Evolutionary conservation across 1,140 invertebrate species (phyloP).

Genomic region (Anthonomus grandis): DNA sequence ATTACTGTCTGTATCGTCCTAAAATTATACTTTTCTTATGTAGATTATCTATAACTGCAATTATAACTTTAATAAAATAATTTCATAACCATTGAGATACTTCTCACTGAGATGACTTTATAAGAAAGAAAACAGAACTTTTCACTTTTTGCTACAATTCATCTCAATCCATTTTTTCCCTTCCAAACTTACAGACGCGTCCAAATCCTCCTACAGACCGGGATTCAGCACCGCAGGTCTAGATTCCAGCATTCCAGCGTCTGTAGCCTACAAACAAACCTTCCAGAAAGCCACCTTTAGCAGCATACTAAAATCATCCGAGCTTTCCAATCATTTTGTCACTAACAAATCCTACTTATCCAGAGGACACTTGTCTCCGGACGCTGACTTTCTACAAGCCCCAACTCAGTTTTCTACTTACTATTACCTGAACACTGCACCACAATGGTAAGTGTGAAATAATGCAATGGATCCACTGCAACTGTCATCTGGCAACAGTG

Average conservation of each 20-base stretch:
- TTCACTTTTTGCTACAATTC: no score
- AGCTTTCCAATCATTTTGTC: slow-evolving; percentile 43
- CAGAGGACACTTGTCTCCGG: slow-evolving; percentile 54
- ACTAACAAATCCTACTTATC: slow-evolving; percentile 46
- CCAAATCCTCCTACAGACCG: slow-evolving; percentile 37
- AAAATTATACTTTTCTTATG: no score
- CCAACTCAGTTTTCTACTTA: slow-evolving; percentile 53
- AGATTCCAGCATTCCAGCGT: slow-evolving; percentile 20
- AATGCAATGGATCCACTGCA: background rate
- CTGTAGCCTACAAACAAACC: slow-evolving; percentile 36
- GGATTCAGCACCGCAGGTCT: slow-evolving; percentile 41
- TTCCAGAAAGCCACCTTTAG: slow-evolving; percentile 44
- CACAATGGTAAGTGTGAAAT: slow-evolving; percentile 50
- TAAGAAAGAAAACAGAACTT: no score
- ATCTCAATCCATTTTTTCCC: background rate
- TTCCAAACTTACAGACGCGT: slow-evolving; percentile 36
- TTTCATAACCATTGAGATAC: no score
- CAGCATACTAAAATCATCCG: slow-evolving; percentile 40
- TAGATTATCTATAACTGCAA: no score
- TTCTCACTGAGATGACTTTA: no score
- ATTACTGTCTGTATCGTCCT: no score
- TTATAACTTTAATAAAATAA: no score
- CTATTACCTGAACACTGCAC: slow-evolving; percentile 54
- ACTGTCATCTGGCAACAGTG: no score
- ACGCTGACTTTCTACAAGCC: slow-evolving; percentile 54